A percentile compares a stretch with the other conserved stretches of the same genome.
Evolutionary conservation across 2,113 vertebrate genomes (phyloP).

Genomic region (Pollachius pollachius): DNA sequence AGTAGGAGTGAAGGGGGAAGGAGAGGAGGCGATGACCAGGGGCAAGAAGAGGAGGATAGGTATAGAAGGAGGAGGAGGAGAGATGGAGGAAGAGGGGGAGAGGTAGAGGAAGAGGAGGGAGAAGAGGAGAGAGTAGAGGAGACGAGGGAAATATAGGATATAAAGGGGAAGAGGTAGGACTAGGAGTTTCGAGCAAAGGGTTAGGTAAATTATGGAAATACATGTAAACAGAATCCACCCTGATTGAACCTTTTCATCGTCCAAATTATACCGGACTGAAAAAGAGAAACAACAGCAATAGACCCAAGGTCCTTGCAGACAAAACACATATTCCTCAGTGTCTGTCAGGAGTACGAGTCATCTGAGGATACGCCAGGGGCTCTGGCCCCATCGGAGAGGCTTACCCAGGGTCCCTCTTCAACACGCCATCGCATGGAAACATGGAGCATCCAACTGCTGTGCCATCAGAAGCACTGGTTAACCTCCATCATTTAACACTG

Average conservation of each 20-base stretch:
- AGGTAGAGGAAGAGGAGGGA: background rate
- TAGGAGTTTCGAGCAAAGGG: too few relatives aligned
- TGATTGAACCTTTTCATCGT: too few relatives aligned
- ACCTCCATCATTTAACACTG: too few relatives aligned
- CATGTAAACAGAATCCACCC: too few relatives aligned
- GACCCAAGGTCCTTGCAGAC: slow-evolving; percentile 3
- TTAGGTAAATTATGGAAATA: too few relatives aligned
- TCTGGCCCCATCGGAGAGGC: slow-evolving; percentile 7
- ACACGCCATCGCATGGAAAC: slow-evolving; percentile 9
- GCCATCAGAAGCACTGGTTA: too few relatives aligned
- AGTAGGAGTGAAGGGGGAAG: background rate
- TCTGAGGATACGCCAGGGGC: slow-evolving; percentile 23
- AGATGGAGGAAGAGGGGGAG: background rate
- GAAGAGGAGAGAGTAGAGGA: background rate
- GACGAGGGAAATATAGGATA: background rate
- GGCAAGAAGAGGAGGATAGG: background rate
- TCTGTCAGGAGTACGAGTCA: slow-evolving; percentile 40
- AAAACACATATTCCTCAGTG: background rate
- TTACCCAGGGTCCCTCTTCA: slow-evolving; percentile 18
- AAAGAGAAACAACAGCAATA: background rate
- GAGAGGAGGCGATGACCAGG: too few relatives aligned
- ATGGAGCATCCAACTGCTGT: background rate
- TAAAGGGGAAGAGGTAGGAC: too few relatives aligned
- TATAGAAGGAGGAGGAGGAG: too few relatives aligned
- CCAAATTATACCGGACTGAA: too few relatives aligned